Conservation (phyloP, 1,140 invertebrate species). For the Chionoecetes opilio region DNA sequence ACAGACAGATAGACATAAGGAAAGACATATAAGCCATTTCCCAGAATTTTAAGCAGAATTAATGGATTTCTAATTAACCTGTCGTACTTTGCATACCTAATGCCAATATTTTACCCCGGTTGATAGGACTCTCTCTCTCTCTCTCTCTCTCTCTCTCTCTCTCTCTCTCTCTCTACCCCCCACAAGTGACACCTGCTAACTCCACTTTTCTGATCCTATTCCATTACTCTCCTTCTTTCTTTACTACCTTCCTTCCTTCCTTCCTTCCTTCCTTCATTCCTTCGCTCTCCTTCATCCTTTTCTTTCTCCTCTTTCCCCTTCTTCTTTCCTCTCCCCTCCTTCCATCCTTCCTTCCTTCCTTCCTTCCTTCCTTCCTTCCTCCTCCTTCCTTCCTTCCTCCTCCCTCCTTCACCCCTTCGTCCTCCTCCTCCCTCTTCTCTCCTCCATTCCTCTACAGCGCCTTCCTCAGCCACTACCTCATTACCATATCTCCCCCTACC, state of each 20-base stretch:
- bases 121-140: not conserved
- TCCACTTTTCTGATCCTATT: not conserved
- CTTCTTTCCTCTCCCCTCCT: not conserved
- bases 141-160: conserved; percentile 57
- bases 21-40: not conserved
- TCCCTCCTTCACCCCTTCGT: not conserved
- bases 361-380: not conserved
- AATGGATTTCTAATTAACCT: conserved; percentile 21
- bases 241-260: not conserved
- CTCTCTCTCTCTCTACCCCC: not conserved
- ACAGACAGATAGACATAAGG: too few relatives aligned
- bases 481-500: too few relatives aligned
- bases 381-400: not conserved
- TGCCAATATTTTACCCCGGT: not conserved
- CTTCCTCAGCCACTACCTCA: not conserved
- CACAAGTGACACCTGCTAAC: not conserved
- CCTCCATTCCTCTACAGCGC: not conserved
- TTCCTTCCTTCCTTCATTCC: not conserved
- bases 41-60: not conserved
- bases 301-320: not conserved
- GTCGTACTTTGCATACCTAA: conserved; percentile 29
- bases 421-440: not conserved
- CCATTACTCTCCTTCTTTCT: not conserved
- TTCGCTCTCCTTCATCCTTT: not conserved
- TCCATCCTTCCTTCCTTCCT: not conserved